These are phyloP conservation scores for Misgurnus mizolepis DNA, from an alignment of 2,113 vertebrate species.

Conservation along the genomic window DNA sequence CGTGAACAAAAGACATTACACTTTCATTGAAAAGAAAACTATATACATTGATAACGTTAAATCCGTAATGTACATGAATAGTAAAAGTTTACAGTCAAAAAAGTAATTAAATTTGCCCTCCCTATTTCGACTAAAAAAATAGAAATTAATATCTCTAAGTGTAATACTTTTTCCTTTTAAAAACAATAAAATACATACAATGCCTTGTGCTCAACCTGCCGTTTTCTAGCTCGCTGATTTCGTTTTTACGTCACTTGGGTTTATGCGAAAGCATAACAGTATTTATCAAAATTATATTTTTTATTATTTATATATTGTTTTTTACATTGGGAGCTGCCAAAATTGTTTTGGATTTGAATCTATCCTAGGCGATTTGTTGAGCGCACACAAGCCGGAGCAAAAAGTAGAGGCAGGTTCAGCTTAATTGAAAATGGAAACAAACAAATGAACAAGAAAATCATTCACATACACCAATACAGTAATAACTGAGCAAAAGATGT, in stretches of 20 bases:
- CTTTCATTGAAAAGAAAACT: conserved; percentile 69
- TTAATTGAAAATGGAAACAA: conserved; percentile 39
- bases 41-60: conserved; percentile 76
- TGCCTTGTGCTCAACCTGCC: conserved; percentile 70
- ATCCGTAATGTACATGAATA: conserved; percentile 78
- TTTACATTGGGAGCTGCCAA: conserved; percentile 28
- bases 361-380: conserved; percentile 44
- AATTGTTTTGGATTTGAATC: conserved; percentile 6
- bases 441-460: conserved; percentile 51
- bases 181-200: conserved; percentile 71
- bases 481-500: conserved; percentile 34
- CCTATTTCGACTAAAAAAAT: conserved; percentile 73
- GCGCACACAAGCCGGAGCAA: conserved; percentile 64
- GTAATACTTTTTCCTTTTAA: conserved; percentile 75
- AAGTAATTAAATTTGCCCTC: conserved; percentile 70
- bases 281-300: conserved; percentile 35
- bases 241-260: conserved; percentile 56
- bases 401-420: conserved; percentile 62
- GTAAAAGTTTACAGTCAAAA: conserved; percentile 80
- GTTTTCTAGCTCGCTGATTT: conserved; percentile 54
- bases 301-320: background rate
- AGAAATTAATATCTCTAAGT: conserved; percentile 74
- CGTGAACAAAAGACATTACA: conserved; percentile 52
- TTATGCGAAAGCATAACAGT: background rate
- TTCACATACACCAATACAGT: conserved; percentile 65